These are phyloP conservation scores for Isaurus tuberculatus DNA, from an alignment of 92 coral and sea anemone species.

Conservation along the genomic window DNA sequence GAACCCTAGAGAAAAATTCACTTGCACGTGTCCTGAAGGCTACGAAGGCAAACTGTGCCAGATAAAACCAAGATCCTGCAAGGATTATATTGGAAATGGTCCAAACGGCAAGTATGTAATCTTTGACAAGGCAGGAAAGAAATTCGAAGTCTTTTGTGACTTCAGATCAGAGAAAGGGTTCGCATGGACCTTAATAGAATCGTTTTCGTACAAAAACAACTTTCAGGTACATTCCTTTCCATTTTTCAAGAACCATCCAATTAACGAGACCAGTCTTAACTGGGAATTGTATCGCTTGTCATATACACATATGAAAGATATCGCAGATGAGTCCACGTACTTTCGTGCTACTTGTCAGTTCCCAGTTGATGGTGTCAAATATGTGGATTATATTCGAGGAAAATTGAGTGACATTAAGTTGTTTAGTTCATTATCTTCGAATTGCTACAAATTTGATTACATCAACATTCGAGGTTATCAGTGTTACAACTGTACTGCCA, in stretches of 20 bases:
- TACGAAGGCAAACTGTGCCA: constrained; percentile 61
- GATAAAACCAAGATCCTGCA: constrained; percentile 14
- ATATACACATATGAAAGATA: neutral
- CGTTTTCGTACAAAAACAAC: constrained; percentile 60
- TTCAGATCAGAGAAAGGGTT: constrained; percentile 24
- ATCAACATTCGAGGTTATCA: constrained; percentile 55
- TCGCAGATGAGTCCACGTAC: neutral
- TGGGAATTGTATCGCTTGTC: neutral
- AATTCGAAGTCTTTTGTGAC: constrained; percentile 1
- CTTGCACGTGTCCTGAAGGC: constrained; percentile 55
- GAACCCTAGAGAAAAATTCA: constrained; percentile 51
- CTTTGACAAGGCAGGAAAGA: neutral
- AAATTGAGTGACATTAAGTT: neutral
- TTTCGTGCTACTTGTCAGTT: constrained; percentile 32
- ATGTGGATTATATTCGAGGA: constrained; percentile 18
- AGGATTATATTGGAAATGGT: neutral
- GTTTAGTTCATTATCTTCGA: neutral
- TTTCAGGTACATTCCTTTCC: constrained; percentile 15
- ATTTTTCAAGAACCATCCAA: constrained; percentile 10
- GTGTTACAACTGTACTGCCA: neutral
- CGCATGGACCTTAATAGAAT: constrained; percentile 69
- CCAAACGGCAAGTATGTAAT: constrained; percentile 2
- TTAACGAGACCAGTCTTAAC: neutral
- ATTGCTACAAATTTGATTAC: constrained; percentile 33
- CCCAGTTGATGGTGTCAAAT: neutral